A percentile compares a stretch with the other conserved stretches of the same genome.
Conservation (phyloP, 2,888 invertebrate species). For the Drosophila flavopinicola region DNA sequence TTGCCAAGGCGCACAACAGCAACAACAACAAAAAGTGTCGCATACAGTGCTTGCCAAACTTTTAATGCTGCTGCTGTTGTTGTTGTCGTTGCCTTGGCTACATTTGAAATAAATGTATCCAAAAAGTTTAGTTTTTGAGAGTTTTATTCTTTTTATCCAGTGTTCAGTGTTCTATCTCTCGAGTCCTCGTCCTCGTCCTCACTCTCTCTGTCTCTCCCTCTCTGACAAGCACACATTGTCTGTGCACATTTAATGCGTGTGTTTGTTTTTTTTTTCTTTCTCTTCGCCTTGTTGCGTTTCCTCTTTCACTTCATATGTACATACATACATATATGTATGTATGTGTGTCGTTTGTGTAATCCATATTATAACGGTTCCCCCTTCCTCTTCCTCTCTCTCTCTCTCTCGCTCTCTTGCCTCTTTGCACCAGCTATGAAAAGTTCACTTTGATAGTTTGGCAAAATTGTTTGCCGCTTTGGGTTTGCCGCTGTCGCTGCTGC, state of each 20-base stretch:
- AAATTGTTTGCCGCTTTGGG: slow-evolving; percentile 68
- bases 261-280: slow-evolving; percentile 16
- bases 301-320: slow-evolving; percentile 18
- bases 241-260: slow-evolving; percentile 11
- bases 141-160: slow-evolving; percentile 66
- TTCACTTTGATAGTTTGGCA: slow-evolving; percentile 70
- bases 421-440: slow-evolving; percentile 45
- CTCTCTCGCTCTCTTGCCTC: too few species aligned
- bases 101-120: slow-evolving; percentile 74
- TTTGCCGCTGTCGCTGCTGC: slow-evolving; percentile 49
- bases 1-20: too few species aligned
- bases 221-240: slow-evolving; percentile 20
- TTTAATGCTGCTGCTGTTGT: slow-evolving; percentile 15
- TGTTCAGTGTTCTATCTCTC: slow-evolving; percentile 21
- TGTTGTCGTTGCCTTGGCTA: slow-evolving; percentile 46
- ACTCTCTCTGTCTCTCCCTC: neutral
- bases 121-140: slow-evolving; percentile 68
- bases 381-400: neutral
- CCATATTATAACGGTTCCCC: slow-evolving; percentile 57
- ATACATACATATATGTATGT: slow-evolving; percentile 15
- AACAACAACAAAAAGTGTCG: slow-evolving; percentile 31
- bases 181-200: too few species aligned
- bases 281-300: slow-evolving; percentile 29
- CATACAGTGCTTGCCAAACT: slow-evolving; percentile 35
- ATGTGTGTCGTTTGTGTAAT: slow-evolving; percentile 47